These are phyloP conservation scores for Acanthosoma haemorrhoidale DNA, from an alignment of 2,888 invertebrate genomes.

Conservation along the genomic window DNA sequence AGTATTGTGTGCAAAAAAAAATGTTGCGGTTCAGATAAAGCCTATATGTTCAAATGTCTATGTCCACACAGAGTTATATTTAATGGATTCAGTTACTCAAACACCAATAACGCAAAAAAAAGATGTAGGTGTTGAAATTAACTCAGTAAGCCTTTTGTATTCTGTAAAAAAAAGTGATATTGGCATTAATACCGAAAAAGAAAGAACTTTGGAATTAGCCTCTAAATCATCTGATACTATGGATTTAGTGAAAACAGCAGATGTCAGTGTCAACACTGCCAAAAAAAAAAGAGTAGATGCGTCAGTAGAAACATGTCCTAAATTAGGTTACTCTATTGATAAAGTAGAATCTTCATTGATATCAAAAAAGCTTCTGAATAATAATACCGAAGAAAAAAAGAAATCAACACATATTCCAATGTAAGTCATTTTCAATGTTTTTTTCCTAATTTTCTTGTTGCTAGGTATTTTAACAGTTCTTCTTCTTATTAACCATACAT, in stretches of 20 bases:
- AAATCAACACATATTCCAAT: neutral
- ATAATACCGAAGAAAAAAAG: neutral
- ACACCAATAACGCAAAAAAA: conserved; percentile 44
- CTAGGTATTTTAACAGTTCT: too few species aligned
- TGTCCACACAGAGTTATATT: conserved; percentile 27
- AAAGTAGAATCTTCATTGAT: neutral
- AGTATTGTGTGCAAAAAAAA: neutral
- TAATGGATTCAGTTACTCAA: conserved; percentile 34
- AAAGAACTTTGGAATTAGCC: neutral
- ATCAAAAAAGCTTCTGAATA: neutral
- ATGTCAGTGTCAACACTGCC: conserved; percentile 43
- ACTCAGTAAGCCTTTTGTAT: conserved; percentile 44
- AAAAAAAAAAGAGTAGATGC: conserved; percentile 50
- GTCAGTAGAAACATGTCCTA: conserved; percentile 45
- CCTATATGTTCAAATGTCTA: conserved; percentile 28
- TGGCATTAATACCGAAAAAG: conserved; percentile 16
- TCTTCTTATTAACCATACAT: too few species aligned
- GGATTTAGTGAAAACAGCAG: conserved; percentile 34
- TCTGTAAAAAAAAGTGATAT: neutral
- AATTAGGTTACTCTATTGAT: neutral
- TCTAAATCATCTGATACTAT: conserved; percentile 37
- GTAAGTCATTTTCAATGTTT: too few species aligned
- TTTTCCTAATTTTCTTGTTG: too few species aligned
- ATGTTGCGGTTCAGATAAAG: conserved; percentile 38
- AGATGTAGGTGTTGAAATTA: conserved; percentile 51